Base-by-base conservation (phyloP, 2,797 vertebrate genomes). In the Rhinoraja longicauda region DNA sequence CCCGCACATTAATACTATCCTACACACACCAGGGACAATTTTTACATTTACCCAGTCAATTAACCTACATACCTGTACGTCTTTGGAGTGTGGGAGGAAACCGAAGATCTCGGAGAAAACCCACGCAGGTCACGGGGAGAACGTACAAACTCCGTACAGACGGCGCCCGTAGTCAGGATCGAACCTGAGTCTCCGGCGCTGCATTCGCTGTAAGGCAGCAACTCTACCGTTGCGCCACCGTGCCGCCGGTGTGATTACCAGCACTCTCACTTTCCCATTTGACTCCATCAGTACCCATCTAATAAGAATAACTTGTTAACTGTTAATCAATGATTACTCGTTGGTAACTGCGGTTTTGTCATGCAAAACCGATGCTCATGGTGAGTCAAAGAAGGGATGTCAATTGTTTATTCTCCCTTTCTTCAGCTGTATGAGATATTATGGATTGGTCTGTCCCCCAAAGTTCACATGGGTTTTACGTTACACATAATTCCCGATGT, bases 381-480 rank as follows among this genome's bases (percentile, higher is more conserved):
- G 57, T 12, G 8, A 53, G 79, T 81, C 21, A 0, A 0, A 57
- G 79, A 57, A 57, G 79, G 45, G 39, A 10, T 29, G 21, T 21
- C 79, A 26, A 53, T 24, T 82, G n/a, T 32, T 32, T 86, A 64
- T 62, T 86, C 82, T 62, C 82, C 59, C 15, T 86, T 86, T 64
- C 59, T n/a, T 86, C 57, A 86, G 45, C 57, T 64, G 57, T 64
- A 86, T 17, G 57, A 29, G 57, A 62, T n/a, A 62, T n/a, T 64
- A 59, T 64, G 57, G 57, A 64, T 86, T 32, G 8, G 57, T 86
- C 15, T 19, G 29, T 86, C n/a, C 29, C 62, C 29, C 59, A 32
- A 17, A 32, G 94, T 93, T 53, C 94, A 94, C 94, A 95, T 94
- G 95, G 93, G 93, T 93, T 95, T 95, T 94, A 94, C 94, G 95